Percentiles rank a stretch among this genome's conserved stretches.
Evolutionary conservation across 1,140 invertebrate genomes (phyloP).

Genomic region (Hylaeus anthracinus): DNA sequence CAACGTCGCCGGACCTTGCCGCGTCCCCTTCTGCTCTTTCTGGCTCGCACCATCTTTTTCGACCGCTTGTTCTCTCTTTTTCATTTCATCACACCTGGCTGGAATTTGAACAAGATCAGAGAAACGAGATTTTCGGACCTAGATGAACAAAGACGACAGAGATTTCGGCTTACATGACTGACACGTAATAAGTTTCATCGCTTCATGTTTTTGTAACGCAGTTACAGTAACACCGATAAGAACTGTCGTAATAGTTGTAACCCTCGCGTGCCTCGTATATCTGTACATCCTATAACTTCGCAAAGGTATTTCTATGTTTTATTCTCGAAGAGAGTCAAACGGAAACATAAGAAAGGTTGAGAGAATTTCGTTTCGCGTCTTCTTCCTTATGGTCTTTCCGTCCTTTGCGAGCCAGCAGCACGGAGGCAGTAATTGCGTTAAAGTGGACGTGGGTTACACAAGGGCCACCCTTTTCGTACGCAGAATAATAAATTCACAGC

Average conservation of each 20-base stretch:
- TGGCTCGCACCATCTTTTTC: constrained; percentile 5
- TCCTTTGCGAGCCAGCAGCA: constrained; percentile 24
- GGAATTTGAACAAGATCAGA: constrained; percentile 34
- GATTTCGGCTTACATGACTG: neutral
- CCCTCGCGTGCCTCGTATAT: too few relatives aligned
- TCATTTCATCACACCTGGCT: constrained; percentile 23
- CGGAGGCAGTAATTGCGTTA: constrained; percentile 71
- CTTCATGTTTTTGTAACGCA: constrained; percentile 7
- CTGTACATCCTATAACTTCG: too few relatives aligned
- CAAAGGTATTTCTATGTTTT: too few relatives aligned
- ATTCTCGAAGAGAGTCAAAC: neutral
- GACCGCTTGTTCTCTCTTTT: neutral
- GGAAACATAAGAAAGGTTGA: constrained; percentile 13
- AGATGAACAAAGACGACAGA: constrained; percentile 6
- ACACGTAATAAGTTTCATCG: constrained; percentile 5
- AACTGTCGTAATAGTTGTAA: too few relatives aligned
- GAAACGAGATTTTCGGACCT: constrained; percentile 28
- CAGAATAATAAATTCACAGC: constrained; percentile 77
- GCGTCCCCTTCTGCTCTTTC: neutral
- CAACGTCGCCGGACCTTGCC: constrained; percentile 13
- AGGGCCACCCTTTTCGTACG: constrained; percentile 62
- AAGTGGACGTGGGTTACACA: constrained; percentile 77
- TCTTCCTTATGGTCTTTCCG: neutral
- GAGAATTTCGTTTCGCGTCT: constrained; percentile 29
- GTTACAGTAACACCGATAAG: too few relatives aligned